phyloP scores from a whole-genome alignment of 2,888 invertebrate species.

The Noctua pronuba region DNA sequence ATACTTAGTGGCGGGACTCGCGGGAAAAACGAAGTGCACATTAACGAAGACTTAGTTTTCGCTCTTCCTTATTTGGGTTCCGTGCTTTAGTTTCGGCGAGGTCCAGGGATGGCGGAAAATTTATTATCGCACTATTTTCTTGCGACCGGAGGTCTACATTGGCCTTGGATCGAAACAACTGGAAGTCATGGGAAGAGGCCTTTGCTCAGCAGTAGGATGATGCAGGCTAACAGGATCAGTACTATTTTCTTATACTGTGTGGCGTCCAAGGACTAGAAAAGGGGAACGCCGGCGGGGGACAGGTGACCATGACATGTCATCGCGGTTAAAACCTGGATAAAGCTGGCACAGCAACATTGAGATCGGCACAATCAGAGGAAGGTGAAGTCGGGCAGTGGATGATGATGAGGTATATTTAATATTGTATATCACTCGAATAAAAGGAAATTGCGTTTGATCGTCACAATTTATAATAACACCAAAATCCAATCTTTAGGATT shows the following conservation, averaged over 20 bases:
- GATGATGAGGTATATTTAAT: background rate
- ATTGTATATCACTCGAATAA: background rate
- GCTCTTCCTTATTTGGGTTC: constrained; percentile 27
- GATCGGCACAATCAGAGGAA: background rate
- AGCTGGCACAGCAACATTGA: background rate
- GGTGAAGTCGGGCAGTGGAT: background rate
- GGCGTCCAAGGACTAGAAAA: background rate
- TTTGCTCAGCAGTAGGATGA: too few relatives aligned
- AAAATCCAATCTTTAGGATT: background rate
- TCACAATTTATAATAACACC: background rate
- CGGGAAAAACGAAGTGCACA: constrained; percentile 54
- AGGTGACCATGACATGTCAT: background rate
- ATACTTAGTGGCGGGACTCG: constrained; percentile 29
- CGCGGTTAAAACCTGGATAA: background rate
- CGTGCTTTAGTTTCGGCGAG: constrained; percentile 17
- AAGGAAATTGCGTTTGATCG: background rate
- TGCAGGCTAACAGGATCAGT: too few relatives aligned
- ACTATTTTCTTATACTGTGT: background rate
- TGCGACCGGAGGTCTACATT: too few relatives aligned
- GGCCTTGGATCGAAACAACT: too few relatives aligned
- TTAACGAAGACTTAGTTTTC: constrained; percentile 53
- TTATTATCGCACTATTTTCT: too few relatives aligned
- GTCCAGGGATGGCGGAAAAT: constrained; percentile 15
- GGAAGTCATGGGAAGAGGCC: too few relatives aligned
- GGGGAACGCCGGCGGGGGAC: background rate